Base-by-base conservation (phyloP, 2,797 vertebrate species). In the Gadopsis bispinosus region DNA sequence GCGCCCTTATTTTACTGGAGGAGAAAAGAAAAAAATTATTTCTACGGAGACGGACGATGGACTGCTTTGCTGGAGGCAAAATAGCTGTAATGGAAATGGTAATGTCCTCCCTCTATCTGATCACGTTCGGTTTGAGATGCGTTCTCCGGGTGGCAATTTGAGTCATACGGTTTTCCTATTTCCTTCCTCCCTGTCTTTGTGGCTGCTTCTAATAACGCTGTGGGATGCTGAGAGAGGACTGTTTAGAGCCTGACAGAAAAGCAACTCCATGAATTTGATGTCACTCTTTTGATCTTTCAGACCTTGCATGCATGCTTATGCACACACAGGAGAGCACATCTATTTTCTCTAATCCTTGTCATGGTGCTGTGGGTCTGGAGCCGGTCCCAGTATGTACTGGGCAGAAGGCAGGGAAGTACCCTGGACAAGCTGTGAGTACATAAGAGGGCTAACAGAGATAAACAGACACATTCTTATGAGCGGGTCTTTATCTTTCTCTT, bases 1-100 rank as follows among this genome's bases (percentile, higher is more conserved):
- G 66, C 13, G 7, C 39, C 29, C 45, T 83, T 79, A 80, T 88
- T 86, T 85, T 65, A 58, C 55, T 61, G 78, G 19, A 65, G 54
- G 37, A 50, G 26, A 3, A 8, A 56, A 54, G 3, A 39, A 58
- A 79, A 77, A 60, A 62, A 84, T 74, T 69, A 76, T 85, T 86
- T 88, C 71, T 62, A 64, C 47, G 0, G 66, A 88, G 79, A 82
- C 35, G 47, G 68, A 79, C 70, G 67, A 76, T n/a, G 31, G 76
- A 63, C 62, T 17, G 43, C 81, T 75, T 66, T 47, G 84, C 88
- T 80, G 59, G 71, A 90, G 88, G 88, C 84, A 78, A 88, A 89
- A 80, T 79, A 74, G 76, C 80, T 64, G 75, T 88, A 91, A 89
- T 91, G 82, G 91, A 93, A 93, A 93, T 93, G 91, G 75, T 91